Base-by-base conservation (phyloP, 2,888 invertebrate species). In the Cosmia pyralina region DNA sequence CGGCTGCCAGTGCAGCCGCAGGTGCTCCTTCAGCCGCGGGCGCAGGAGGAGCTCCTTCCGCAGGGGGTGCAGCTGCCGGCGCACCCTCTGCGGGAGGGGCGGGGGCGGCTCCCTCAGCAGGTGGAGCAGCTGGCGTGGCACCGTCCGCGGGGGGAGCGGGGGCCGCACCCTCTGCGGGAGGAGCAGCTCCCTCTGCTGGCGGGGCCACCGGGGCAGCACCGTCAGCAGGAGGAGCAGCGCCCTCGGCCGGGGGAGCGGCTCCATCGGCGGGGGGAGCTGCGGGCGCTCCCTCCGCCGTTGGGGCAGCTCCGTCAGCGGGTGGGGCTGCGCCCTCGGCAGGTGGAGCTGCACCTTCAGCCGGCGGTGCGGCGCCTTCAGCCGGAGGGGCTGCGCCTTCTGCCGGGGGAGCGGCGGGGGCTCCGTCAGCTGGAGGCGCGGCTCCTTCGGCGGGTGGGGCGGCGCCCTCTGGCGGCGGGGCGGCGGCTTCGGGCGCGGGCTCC, bases 261-360 rank as follows among this genome's bases (percentile, higher is more conserved):
- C 76, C 88, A 10, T 83, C 86, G 55, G 73, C 89, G 75, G 85
- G 85, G 0, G 88, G 85, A 0, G 83, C 85, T 0, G 87, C 86
- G 0, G 64, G 64, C 6, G 64, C 53, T 52, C 92, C 89, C 0
- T 90, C 93, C 0, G 88, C 90, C 0, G 92, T 90, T 10, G 92
- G 90, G 6, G 88, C 89, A 6, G 84, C 91, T 0, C 79, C 91
- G 0, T 85, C 91, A 0, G 85, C 88, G 0, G 90, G 87, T 5
- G 91, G 88, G 0, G 75, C 83, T 10, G 84, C 87, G 15, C 92
- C 94, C 67, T 93, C 95, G 34, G 91, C 89, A 0, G 90, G 87
- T 15, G 88, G 88, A 48, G 85, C 88, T 38, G 79, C 80, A 0
- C 83, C 88, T 0, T 84, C 88, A 0, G 78, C 83, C 0, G 89